phyloP scores from a whole-genome alignment of 2,888 invertebrate species.

The Trachelus stipa region DNA sequence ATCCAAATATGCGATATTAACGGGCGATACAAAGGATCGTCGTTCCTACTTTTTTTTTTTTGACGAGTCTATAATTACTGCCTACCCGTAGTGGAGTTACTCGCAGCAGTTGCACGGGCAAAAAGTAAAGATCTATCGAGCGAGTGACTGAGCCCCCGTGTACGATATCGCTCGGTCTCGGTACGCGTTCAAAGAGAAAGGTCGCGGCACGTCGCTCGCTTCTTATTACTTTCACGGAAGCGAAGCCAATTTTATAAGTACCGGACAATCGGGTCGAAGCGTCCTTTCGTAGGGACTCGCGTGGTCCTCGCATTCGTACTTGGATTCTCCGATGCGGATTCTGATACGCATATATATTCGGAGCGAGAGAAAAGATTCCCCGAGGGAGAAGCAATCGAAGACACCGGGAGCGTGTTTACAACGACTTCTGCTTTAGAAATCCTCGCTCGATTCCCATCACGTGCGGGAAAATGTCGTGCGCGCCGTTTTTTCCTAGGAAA shows the following conservation, averaged over 20 bases:
- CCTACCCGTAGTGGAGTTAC: neutral
- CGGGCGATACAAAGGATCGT: neutral
- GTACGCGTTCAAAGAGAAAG: neutral
- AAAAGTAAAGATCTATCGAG: neutral
- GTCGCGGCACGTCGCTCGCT: neutral
- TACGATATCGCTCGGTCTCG: neutral
- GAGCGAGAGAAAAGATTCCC: neutral
- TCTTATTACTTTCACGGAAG: neutral
- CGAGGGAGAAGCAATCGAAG: neutral
- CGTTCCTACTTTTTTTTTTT: neutral
- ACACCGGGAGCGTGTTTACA: neutral
- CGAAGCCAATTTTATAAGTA: neutral
- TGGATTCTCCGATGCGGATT: neutral
- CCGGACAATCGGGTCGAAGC: neutral
- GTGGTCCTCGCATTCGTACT: neutral
- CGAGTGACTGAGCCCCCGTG: neutral
- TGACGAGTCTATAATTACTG: neutral
- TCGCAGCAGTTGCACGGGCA: neutral
- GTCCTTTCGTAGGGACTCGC: neutral
- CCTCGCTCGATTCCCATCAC: slow-evolving; percentile 47
- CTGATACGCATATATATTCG: neutral
- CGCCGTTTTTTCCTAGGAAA: slow-evolving; percentile 44
- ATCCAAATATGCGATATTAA: neutral
- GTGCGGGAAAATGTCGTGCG: slow-evolving; percentile 46
- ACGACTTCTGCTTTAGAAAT: slow-evolving; percentile 37